phyloP scores from a whole-genome alignment of 1,140 invertebrate genomes.

The Ceratina calcarata region DNA sequence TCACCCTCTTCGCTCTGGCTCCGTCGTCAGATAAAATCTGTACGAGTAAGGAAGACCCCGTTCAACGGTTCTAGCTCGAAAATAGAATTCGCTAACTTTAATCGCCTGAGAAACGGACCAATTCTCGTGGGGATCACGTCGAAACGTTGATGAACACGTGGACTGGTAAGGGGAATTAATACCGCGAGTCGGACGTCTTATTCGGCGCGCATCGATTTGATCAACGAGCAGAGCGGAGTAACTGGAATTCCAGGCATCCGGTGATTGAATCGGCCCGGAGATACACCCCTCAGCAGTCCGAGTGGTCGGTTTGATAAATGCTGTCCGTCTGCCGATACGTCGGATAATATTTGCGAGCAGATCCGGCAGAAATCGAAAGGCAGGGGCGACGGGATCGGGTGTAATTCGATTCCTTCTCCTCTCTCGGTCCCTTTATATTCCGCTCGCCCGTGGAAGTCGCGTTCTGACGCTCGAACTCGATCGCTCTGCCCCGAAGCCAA shows the following conservation, averaged over 20 bases:
- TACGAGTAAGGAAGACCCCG: conserved; percentile 10
- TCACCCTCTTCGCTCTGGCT: not conserved
- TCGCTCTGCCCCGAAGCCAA: conserved; percentile 30
- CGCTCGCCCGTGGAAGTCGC: not conserved
- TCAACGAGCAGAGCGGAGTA: conserved; percentile 12
- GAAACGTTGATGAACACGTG: not conserved
- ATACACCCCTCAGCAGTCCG: not conserved
- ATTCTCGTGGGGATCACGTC: too few relatives aligned
- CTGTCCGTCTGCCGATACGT: conserved; percentile 71
- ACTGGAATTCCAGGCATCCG: conserved; percentile 76
- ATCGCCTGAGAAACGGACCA: not conserved
- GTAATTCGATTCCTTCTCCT: conserved; percentile 59
- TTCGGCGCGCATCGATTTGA: conserved; percentile 69
- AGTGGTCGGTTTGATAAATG: conserved; percentile 76
- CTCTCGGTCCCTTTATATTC: conserved; percentile 4
- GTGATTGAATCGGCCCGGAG: conserved; percentile 75
- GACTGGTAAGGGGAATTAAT: conserved; percentile 61
- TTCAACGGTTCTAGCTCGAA: not conserved
- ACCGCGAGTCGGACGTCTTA: conserved; percentile 73
- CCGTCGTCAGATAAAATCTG: conserved; percentile 22
- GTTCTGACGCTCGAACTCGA: conserved; percentile 44
- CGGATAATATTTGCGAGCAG: conserved; percentile 75
- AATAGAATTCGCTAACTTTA: not conserved
- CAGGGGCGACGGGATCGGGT: conserved; percentile 49
- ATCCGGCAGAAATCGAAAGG: conserved; percentile 51